Percentiles rank a stretch among this genome's conserved stretches.
Evolutionary conservation across 2,888 invertebrate species (phyloP).

Genomic region (Sphaeridia pumilis): DNA sequence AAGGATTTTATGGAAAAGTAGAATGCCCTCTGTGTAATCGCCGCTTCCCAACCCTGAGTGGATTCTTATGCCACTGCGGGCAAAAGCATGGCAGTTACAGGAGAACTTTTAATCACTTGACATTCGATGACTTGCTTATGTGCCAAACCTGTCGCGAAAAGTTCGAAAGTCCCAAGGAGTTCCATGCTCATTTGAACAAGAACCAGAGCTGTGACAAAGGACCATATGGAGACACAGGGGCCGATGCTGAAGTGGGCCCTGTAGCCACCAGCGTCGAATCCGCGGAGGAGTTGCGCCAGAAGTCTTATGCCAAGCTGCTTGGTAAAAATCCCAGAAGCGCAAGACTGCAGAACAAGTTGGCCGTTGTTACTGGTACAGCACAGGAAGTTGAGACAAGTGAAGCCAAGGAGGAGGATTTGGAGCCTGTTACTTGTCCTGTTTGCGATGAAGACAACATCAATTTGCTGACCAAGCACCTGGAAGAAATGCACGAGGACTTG

Average conservation of each 20-base stretch:
- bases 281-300: constrained; percentile 7
- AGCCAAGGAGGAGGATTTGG: constrained; percentile 16
- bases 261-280: constrained; percentile 6
- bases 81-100: constrained; percentile 27
- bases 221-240: not conserved
- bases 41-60: constrained; percentile 25
- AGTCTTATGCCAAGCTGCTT: constrained; percentile 5
- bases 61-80: constrained; percentile 32
- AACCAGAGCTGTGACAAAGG: constrained; percentile 6
- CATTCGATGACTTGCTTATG: constrained; percentile 24
- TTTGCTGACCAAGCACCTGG: constrained; percentile 28
- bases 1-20: constrained; percentile 32
- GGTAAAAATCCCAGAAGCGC: constrained; percentile 26
- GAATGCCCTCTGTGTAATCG: constrained; percentile 31
- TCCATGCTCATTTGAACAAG: constrained; percentile 24
- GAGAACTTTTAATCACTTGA: constrained; percentile 20
- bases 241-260: not conserved
- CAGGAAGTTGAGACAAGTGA: constrained; percentile 12
- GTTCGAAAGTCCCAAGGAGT: constrained; percentile 19
- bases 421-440: constrained; percentile 30
- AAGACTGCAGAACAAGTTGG: constrained; percentile 22
- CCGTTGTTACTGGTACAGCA: constrained; percentile 10
- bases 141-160: constrained; percentile 24
- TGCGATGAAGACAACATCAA: constrained; percentile 25
- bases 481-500: constrained; percentile 26